Percentiles rank a stretch among this genome's conserved stretches.
Conservation (phyloP, 1,140 invertebrate genomes). For the Trichomalopsis sarcophagae region DNA sequence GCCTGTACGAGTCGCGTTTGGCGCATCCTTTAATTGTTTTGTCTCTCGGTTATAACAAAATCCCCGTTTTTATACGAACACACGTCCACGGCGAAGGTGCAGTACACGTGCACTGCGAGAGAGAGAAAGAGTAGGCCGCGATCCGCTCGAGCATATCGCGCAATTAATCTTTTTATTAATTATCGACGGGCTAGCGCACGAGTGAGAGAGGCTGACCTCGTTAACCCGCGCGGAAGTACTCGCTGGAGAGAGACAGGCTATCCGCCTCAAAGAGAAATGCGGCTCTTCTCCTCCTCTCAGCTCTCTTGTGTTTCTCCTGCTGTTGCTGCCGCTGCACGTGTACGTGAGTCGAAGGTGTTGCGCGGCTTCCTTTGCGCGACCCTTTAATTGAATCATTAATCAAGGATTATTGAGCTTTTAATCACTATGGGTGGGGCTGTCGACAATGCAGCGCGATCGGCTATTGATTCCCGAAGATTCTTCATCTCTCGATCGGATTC, state of each 20-base stretch:
- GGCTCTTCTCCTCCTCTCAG: not conserved
- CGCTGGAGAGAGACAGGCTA: constrained; percentile 18
- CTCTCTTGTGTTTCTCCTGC: too few relatives aligned
- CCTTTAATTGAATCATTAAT: constrained; percentile 50
- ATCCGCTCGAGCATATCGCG: constrained; percentile 55
- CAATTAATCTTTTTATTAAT: constrained; percentile 69
- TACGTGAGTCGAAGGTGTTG: not conserved
- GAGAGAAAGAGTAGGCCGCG: too few relatives aligned
- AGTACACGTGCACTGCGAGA: too few relatives aligned
- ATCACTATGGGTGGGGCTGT: constrained; percentile 29
- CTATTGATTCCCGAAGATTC: constrained; percentile 40
- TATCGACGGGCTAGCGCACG: constrained; percentile 58
- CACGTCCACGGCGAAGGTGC: too few relatives aligned
- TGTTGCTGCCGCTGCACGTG: not conserved
- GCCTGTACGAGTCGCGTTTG: not conserved
- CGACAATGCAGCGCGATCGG: constrained; percentile 18
- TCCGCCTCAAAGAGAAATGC: constrained; percentile 28
- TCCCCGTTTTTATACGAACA: not conserved
- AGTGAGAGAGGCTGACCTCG: constrained; percentile 53
- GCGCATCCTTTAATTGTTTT: not conserved
- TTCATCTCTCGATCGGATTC: constrained; percentile 1
- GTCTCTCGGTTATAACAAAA: not conserved
- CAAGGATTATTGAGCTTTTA: constrained; percentile 47
- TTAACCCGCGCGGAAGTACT: constrained; percentile 53
- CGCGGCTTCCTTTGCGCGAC: constrained; percentile 28